phyloP scores from a whole-genome alignment of 2,113 vertebrate genomes.

The Trematocara zebra region DNA sequence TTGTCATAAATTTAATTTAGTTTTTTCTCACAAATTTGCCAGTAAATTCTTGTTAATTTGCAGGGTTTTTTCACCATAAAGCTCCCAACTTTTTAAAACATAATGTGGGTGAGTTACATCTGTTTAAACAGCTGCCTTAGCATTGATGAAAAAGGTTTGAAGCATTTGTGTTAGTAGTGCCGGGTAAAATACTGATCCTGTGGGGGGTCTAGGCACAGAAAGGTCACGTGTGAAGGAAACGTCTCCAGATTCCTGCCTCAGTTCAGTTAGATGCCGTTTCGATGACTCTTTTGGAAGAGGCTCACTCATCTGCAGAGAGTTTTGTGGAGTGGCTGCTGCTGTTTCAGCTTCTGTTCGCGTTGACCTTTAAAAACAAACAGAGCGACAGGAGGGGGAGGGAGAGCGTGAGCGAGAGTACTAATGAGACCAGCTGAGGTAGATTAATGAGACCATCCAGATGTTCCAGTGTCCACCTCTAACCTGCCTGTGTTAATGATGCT shows the following conservation, averaged over 20 bases:
- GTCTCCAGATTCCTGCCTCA: not conserved
- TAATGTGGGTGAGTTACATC: not conserved
- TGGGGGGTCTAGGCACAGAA: not conserved
- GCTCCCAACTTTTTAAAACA: not conserved
- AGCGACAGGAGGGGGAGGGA: not conserved
- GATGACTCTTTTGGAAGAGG: not conserved
- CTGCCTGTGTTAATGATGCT: not conserved
- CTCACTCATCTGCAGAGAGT: not conserved
- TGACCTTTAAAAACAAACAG: not conserved
- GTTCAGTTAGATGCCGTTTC: not conserved
- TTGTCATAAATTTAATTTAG: not conserved
- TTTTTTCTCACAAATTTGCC: not conserved
- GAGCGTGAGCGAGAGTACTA: not conserved
- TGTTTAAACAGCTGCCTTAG: not conserved
- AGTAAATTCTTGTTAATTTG: not conserved
- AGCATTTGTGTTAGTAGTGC: not conserved
- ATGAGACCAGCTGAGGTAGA: not conserved
- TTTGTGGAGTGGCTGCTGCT: not conserved
- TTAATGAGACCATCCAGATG: constrained; percentile 43
- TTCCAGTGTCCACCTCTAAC: not conserved
- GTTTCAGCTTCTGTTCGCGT: not conserved
- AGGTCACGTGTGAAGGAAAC: not conserved
- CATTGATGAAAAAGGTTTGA: not conserved
- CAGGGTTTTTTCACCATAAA: not conserved
- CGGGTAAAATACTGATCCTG: not conserved